Base-by-base conservation (phyloP, 2,888 invertebrate species). In the Erebia palarica region DNA sequence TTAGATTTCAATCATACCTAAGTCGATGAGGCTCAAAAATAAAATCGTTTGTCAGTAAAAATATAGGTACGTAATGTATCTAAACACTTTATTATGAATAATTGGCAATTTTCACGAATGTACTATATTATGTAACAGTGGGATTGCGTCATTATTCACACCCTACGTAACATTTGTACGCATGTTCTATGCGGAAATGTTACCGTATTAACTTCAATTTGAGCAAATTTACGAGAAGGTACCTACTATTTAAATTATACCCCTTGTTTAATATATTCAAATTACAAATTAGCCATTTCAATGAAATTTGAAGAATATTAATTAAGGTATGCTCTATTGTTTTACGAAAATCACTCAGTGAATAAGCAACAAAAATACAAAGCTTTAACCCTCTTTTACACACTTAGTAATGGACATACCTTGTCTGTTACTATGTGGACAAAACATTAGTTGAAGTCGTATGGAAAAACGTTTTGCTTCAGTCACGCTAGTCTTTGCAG, bases 91-190 rank as follows among this genome's bases (percentile, higher is more conserved):
- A 91, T 91, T 89, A 91, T 89, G 89, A 92, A 85, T 85, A 90
- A 92, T 92, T 88, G 93, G 81, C 91, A 92, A 93, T 92, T 91
- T 92, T 90, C 90, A 89, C 87, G 90, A 90, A 83, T 89, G 88
- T 88, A 88, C 87, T 86, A 85, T 86, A 88, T 87, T 86, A 86
- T 86, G 87, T 86, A 84, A 85, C 84, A 85, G 81, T 83, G 82
- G 90, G 88, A 92, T 92, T 92, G 90, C 86, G 84, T 86, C 86
- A 91, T 92, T 88, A 89, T 86, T 92, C 88, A 91, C 78, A 72
- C 78, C 82, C 76, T 77, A 82, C 83, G 84, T 87, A 89, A 87
- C 88, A 88, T 91, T 91, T 90, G 85, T 87, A 84, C 83, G 81
- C 84, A 87, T 85, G 84, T 82, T 82, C 81, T 87, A 81, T 86